These are phyloP conservation scores for Ophiodon elongatus DNA, from an alignment of 2,113 vertebrate genomes.

Conservation along the genomic window DNA sequence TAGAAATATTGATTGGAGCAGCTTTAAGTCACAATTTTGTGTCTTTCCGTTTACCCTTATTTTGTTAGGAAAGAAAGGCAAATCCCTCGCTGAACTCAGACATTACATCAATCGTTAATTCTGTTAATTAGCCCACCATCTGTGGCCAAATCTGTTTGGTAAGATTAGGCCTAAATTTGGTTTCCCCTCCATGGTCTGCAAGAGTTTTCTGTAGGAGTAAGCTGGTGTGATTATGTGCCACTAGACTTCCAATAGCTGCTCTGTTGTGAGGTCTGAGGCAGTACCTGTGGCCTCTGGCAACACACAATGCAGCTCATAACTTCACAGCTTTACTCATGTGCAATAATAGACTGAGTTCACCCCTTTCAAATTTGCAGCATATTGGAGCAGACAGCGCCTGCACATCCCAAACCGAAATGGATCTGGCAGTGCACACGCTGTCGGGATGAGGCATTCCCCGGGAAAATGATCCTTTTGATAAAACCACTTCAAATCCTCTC, in stretches of 20 bases:
- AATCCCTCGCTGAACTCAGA: constrained; percentile 1
- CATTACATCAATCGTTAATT: constrained; percentile 19
- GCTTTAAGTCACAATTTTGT: not conserved
- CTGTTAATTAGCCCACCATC: constrained; percentile 18
- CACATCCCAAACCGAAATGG: constrained; percentile 67
- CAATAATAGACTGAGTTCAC: constrained; percentile 20
- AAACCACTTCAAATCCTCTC: constrained; percentile 90
- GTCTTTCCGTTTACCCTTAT: not conserved
- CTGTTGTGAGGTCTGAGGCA: constrained; percentile 22
- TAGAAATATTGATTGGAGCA: constrained; percentile 4
- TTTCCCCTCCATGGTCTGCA: constrained; percentile 16
- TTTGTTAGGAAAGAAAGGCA: not conserved
- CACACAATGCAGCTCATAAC: constrained; percentile 18
- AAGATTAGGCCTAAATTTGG: constrained; percentile 32
- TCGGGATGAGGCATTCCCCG: constrained; percentile 88
- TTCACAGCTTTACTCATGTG: constrained; percentile 33
- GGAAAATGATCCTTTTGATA: constrained; percentile 93
- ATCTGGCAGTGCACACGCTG: constrained; percentile 88
- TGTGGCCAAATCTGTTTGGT: constrained; percentile 24
- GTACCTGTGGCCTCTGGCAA: constrained; percentile 10
- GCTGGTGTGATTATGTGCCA: constrained; percentile 19
- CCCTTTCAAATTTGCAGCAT: constrained; percentile 27
- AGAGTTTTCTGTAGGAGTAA: constrained; percentile 24
- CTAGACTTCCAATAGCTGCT: constrained; percentile 21
- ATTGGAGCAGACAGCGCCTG: constrained; percentile 49